These are phyloP conservation scores for Polyergus mexicanus DNA, from an alignment of 1,140 invertebrate species.

Conservation along the genomic window DNA sequence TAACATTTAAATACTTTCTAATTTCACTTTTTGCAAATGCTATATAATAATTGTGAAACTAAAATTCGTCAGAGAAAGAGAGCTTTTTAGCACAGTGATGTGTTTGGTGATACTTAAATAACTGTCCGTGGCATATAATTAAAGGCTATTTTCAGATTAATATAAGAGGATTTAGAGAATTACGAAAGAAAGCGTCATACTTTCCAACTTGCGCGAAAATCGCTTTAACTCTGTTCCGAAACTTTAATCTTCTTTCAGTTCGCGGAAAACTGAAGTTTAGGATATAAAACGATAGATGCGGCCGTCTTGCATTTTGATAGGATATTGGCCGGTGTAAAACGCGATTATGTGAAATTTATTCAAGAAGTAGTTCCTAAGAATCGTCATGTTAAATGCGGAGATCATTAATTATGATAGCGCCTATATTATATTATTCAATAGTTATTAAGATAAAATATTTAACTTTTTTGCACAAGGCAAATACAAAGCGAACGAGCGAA, in stretches of 20 bases:
- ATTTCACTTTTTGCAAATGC: neutral
- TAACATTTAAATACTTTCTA: neutral
- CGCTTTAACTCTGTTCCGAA: slow-evolving; percentile 66
- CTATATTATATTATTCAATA: neutral
- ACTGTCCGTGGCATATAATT: slow-evolving; percentile 50
- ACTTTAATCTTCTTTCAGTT: slow-evolving; percentile 74
- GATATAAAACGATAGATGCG: slow-evolving; percentile 65
- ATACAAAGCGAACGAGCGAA: neutral
- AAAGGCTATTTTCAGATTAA: slow-evolving; percentile 53
- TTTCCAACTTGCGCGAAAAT: slow-evolving; percentile 66
- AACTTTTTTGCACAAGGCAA: neutral
- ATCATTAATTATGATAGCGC: slow-evolving; percentile 30
- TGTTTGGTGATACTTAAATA: slow-evolving; percentile 47
- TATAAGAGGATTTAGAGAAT: slow-evolving; percentile 68
- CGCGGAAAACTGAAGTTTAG: slow-evolving; percentile 52
- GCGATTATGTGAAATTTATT: slow-evolving; percentile 62
- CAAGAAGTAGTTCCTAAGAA: slow-evolving; percentile 36
- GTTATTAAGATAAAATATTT: slow-evolving; percentile 16
- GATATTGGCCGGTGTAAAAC: slow-evolving; percentile 55
- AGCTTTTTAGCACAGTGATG: neutral
- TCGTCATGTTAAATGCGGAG: slow-evolving; percentile 11
- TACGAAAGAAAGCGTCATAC: slow-evolving; percentile 63
- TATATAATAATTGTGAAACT: neutral
- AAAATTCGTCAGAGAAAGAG: neutral
- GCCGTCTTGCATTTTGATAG: slow-evolving; percentile 63